Evolutionary conservation across 2,113 vertebrate genomes (phyloP), one percentile per base, ranked within the genome.

Genomic region (Tragulus kanchil): DNA sequence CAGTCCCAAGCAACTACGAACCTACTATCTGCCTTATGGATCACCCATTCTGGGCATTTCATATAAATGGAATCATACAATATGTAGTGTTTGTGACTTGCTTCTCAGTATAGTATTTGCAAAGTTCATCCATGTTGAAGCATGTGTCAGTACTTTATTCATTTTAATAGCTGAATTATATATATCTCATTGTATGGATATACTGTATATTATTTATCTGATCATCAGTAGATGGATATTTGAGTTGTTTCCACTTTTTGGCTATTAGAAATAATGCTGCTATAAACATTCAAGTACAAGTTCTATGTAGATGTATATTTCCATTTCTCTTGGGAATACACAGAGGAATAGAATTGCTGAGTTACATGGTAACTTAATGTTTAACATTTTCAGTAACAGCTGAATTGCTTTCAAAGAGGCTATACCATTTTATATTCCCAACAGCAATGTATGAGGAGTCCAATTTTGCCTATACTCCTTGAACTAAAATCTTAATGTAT

Each of bases 321-420:
- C 36, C 56, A 69, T 85, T 93, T 97, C 59, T 85, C 48, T 93
- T 56, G 26, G 21, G 6, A 59, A 59, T 28, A 67, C 15, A 62
- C 17, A 7, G 5, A 61, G 50, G 54, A 78, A 45, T 15, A 73
- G 25, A 85, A 56, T 21, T 83, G n/a, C 28, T 71, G 26, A 31
- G 26, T 85, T 75, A 85, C n/a, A 42, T 1, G 16, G 26, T 65
- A 95, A 86, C 7, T 56, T 64, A 50, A n/a, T 42, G 9, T 6
- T 91, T 73, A 95, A 89, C 3, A 87, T 48, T 90, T 94, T 92
- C 36, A 92, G 52, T 52, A 88, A 85, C n/a, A 58, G 15, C 8
- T 64, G 56, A 81, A 42, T n/a, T 92, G 48, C 85, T 94, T 95
- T 90, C 42, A 50, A 89, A 96, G n/a, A 67, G 28, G 56, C 61